These are phyloP conservation scores for Aspidoscelis tigris DNA, from an alignment of 2,113 vertebrate species.

Conservation along the genomic window DNA sequence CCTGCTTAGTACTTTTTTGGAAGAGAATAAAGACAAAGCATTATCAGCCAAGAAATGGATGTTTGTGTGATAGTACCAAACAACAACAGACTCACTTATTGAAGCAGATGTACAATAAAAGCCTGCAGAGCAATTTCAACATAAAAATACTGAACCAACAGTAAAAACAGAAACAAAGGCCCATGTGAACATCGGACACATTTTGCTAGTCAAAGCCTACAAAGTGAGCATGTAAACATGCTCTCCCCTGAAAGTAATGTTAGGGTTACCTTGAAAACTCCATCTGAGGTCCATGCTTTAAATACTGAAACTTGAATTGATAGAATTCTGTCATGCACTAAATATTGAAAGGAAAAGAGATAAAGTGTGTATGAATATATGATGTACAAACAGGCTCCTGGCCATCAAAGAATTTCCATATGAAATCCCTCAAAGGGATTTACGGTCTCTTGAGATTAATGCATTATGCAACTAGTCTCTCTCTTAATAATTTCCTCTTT, in stretches of 20 bases:
- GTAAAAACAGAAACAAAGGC: neutral
- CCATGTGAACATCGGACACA: neutral
- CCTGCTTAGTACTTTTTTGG: too few species aligned
- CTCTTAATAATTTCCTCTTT: neutral
- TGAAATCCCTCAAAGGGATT: neutral
- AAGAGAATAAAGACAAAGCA: too few species aligned
- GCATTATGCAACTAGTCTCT: neutral
- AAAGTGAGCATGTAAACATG: neutral
- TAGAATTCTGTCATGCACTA: slow-evolving; percentile 93
- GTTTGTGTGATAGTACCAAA: too few species aligned
- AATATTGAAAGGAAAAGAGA: slow-evolving; percentile 61
- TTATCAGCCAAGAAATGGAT: too few species aligned
- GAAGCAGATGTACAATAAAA: neutral
- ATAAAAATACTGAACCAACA: neutral
- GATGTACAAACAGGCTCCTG: neutral
- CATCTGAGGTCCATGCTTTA: slow-evolving; percentile 79
- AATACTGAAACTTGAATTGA: slow-evolving; percentile 91
- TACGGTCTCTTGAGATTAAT: neutral
- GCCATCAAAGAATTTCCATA: neutral
- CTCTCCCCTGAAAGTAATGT: slow-evolving; percentile 31
- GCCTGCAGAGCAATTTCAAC: too few species aligned
- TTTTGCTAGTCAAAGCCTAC: neutral
- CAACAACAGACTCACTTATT: too few species aligned
- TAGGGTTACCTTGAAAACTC: slow-evolving; percentile 86
- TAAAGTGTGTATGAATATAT: slow-evolving; percentile 3